A percentile compares a stretch with the other conserved stretches of the same genome.
These are phyloP conservation scores for Rhabdornis inornatus DNA, from an alignment of 2,113 vertebrate species.

Conservation along the genomic window DNA sequence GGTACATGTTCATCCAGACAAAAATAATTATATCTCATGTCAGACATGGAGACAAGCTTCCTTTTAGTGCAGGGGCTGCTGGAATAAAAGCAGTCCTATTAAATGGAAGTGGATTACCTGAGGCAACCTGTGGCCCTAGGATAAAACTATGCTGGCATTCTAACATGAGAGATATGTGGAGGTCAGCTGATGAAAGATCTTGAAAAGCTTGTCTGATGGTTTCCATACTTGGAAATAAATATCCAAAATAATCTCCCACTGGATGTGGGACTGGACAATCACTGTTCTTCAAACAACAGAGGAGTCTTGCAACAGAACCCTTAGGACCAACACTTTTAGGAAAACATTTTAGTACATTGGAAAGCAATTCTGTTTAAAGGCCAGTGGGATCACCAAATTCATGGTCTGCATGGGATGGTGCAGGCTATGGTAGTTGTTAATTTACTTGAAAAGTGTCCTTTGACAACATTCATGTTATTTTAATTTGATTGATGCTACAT, in stretches of 20 bases:
- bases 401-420: background rate
- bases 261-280: background rate
- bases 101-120: background rate
- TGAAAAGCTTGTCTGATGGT: background rate
- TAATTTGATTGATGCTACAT: background rate
- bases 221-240: background rate
- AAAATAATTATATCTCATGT: background rate
- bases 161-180: background rate
- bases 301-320: background rate
- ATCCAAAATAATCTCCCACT: background rate
- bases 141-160: background rate
- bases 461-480: background rate
- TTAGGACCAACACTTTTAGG: background rate
- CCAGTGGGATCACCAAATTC: background rate
- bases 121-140: background rate
- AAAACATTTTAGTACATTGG: background rate
- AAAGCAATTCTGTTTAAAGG: background rate
- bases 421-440: background rate
- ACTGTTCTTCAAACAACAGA: background rate
- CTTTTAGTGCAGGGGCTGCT: background rate
- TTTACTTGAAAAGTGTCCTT: background rate
- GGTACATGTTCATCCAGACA: background rate
- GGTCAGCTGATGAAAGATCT: background rate
- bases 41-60: background rate
- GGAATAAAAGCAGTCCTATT: background rate